Evolutionary conservation across 2,113 vertebrate genomes (phyloP), one percentile per base, ranked within the genome.

Genomic region (Elaphurus davidianus): DNA sequence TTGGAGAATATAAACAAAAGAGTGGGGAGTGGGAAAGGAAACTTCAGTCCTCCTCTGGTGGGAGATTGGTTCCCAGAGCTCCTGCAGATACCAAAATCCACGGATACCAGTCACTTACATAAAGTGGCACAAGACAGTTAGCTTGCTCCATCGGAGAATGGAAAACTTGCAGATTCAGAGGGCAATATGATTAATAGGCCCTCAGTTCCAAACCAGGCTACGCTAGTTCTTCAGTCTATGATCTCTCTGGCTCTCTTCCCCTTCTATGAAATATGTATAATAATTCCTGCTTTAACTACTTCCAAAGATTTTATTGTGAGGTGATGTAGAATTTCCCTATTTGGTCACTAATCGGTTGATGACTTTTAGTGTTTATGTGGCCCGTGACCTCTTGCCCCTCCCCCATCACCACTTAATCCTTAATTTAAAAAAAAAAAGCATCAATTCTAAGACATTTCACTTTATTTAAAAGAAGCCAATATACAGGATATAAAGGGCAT

Each of bases 401-500:
- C 54, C 40, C 55, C 43, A 43, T 23, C 45, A 45, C n/a, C 33
- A 88, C 28, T 54, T 86, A 27, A 87, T 40, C 84, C 40, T 62
- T 45, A 55, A n/a, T 57, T 92, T 14, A 92, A 88, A 95, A 64
- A 93, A 87, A 79, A 91, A 89, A 0, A 79, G 82, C 47, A 23
- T 43, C 98, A 93, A 83, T 97, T 97, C 94, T 93, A 98, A 97
- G 95, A 98, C 96, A 98, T 98, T 97, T 98, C 96, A 97, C 98
- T 99, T 97, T 95, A 98, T 98, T 99, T 98, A 98, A 99, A 99
- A 99, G 94, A 96, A 98, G 98, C 99, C 96, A 98, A 99, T 99
- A 99, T 99, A 99, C 99, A 99, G 98, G 99, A 98, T 99, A 99
- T 78, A 99, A 99, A 99, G 98, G 97, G 99, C 97, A 99, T 96